These are phyloP conservation scores for Zaprionus kolodkinae DNA, from an alignment of 1,140 invertebrate species.

Conservation along the genomic window DNA sequence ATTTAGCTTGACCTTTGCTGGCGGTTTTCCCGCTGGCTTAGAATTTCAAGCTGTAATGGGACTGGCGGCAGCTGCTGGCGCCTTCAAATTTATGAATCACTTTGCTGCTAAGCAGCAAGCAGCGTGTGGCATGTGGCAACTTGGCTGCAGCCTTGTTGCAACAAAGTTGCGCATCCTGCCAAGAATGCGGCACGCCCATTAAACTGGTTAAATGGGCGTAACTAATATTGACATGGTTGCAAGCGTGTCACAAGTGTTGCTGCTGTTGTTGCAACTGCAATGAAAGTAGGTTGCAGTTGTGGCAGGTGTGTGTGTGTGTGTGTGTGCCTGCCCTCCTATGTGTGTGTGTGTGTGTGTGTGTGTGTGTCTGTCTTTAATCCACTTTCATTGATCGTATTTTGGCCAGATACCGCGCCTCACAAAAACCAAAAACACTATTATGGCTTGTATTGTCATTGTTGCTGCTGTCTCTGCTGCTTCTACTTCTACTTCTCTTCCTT, in stretches of 20 bases:
- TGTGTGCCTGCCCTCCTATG: conserved; percentile 12
- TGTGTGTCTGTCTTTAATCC: conserved; percentile 59
- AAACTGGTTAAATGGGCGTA: conserved; percentile 76
- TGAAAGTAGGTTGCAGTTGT: conserved; percentile 67
- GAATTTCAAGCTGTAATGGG: conserved; percentile 8
- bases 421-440: conserved; percentile 69
- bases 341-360: conserved; percentile 12
- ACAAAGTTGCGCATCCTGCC: conserved; percentile 49
- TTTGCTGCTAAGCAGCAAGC: conserved; percentile 4
- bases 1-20: conserved; percentile 15
- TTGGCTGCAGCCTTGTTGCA: conserved; percentile 29
- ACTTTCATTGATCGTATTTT: conserved; percentile 76
- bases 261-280: conserved; percentile 24
- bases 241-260: conserved; percentile 35
- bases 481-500: not conserved
- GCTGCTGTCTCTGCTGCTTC: conserved; percentile 1
- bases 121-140: not conserved
- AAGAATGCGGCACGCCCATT: conserved; percentile 47
- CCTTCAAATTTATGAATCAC: conserved; percentile 25
- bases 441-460: conserved; percentile 56
- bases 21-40: conserved; percentile 15
- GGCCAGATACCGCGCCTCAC: conserved; percentile 21
- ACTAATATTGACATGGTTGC: conserved; percentile 72
- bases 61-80: too few species aligned
- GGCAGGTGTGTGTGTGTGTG: conserved; percentile 15